These are phyloP conservation scores for Carcina quercana DNA, from an alignment of 2,888 invertebrate species.

Conservation along the genomic window DNA sequence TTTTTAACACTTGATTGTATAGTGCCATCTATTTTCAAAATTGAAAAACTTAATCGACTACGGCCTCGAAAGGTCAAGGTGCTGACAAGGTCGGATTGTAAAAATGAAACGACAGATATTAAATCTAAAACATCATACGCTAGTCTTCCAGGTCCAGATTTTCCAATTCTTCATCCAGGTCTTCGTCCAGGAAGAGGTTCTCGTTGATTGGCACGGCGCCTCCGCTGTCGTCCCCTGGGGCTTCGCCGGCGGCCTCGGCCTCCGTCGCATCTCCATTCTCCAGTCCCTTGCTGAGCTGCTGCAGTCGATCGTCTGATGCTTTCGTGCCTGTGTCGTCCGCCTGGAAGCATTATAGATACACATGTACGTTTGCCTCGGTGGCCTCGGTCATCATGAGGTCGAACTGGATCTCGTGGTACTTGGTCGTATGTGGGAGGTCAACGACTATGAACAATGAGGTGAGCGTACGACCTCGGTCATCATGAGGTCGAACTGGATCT, in stretches of 20 bases:
- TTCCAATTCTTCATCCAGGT: slow-evolving; percentile 88
- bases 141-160: slow-evolving; percentile 83
- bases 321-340: slow-evolving; percentile 85
- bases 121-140: slow-evolving; percentile 7
- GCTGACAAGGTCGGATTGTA: no score
- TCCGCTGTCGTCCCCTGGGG: slow-evolving; percentile 63
- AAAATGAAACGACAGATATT: no score
- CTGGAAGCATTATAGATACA: slow-evolving; percentile 31
- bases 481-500: slow-evolving; percentile 84
- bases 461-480: slow-evolving; percentile 81
- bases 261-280: slow-evolving; percentile 29
- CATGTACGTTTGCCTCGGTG: slow-evolving; percentile 76
- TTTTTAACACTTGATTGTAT: no score
- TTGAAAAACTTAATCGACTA: no score
- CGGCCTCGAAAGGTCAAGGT: no score
- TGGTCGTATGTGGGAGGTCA: slow-evolving; percentile 70
- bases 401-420: slow-evolving; percentile 86
- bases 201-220: slow-evolving; percentile 90
- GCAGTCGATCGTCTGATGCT: slow-evolving; percentile 78
- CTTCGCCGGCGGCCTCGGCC: slow-evolving; percentile 15
- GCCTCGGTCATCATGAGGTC: slow-evolving; percentile 83
- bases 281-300: slow-evolving; percentile 51
- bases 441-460: slow-evolving; percentile 75
- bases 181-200: slow-evolving; percentile 92
- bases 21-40: no score